Conservation (phyloP, 2,797 vertebrate genomes). For the Pyrocephalus nanus region DNA sequence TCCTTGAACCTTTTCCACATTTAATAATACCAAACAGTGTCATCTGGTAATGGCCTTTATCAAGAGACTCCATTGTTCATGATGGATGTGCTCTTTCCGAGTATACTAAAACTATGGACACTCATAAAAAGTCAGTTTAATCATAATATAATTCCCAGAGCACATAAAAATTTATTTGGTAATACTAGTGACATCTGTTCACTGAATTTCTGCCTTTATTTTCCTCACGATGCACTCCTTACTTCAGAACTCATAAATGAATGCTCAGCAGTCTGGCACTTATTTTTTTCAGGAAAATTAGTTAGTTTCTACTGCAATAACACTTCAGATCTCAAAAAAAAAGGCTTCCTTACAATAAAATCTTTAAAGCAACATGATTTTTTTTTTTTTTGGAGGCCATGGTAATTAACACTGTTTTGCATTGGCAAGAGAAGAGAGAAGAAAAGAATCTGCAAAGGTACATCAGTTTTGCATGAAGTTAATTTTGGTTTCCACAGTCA, state of each 20-base stretch:
- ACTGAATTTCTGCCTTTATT: not conserved
- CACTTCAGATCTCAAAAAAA: not conserved
- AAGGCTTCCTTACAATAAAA: not conserved
- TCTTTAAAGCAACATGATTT: not conserved
- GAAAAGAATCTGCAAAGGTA: not conserved
- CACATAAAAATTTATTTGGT: not conserved
- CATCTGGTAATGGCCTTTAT: not conserved
- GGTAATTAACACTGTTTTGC: not conserved
- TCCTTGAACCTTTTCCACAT: not conserved
- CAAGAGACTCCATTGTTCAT: not conserved
- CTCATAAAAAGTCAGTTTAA: not conserved
- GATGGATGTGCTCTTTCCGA: not conserved
- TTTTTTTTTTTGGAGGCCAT: not conserved
- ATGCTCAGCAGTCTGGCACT: not conserved
- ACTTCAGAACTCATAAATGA: not conserved
- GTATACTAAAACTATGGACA: not conserved
- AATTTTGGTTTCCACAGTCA: not conserved
- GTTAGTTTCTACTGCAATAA: not conserved
- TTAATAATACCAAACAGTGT: not conserved
- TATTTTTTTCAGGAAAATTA: not conserved
- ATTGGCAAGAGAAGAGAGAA: not conserved
- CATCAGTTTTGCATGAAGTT: not conserved
- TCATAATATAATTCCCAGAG: not conserved
- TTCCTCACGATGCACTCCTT: not conserved
- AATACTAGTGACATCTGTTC: not conserved